These are phyloP conservation scores for Hecatera dysodea DNA, from an alignment of 2,888 invertebrate genomes.

Conservation along the genomic window DNA sequence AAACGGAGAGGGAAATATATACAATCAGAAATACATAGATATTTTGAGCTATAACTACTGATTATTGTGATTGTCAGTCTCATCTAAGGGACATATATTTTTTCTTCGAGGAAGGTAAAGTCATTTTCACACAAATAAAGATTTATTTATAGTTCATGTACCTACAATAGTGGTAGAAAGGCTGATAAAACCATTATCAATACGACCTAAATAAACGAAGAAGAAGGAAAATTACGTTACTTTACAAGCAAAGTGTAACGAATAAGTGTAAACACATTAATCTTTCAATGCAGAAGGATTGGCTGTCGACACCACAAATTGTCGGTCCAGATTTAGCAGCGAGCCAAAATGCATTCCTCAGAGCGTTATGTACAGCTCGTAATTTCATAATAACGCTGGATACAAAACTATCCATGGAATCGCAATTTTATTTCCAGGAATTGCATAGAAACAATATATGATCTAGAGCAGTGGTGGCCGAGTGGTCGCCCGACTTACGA, in stretches of 20 bases:
- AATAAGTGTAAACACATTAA: conserved; percentile 32
- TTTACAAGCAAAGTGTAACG: conserved; percentile 13
- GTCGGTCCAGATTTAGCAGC: conserved; percentile 30
- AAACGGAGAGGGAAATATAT: too few relatives aligned
- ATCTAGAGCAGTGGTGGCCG: too few relatives aligned
- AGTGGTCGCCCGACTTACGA: too few relatives aligned
- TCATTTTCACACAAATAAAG: too few relatives aligned
- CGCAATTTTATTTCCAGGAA: neutral
- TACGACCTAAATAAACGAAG: neutral
- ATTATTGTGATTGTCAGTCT: too few relatives aligned
- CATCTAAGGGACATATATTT: too few relatives aligned
- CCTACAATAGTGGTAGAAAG: too few relatives aligned
- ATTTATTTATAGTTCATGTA: too few relatives aligned
- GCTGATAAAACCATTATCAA: too few relatives aligned
- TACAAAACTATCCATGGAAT: neutral
- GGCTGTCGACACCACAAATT: conserved; percentile 31
- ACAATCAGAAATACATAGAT: too few relatives aligned
- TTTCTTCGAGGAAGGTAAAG: too few relatives aligned
- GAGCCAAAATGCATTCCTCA: conserved; percentile 32
- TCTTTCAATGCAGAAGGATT: conserved; percentile 9
- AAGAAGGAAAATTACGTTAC: conserved; percentile 4
- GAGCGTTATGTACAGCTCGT: neutral
- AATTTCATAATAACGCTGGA: conserved; percentile 6
- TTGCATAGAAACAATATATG: neutral
- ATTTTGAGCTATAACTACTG: too few relatives aligned